Evolutionary conservation across 2,888 invertebrate species (phyloP).

Genomic region (Melanchra persicariae): DNA sequence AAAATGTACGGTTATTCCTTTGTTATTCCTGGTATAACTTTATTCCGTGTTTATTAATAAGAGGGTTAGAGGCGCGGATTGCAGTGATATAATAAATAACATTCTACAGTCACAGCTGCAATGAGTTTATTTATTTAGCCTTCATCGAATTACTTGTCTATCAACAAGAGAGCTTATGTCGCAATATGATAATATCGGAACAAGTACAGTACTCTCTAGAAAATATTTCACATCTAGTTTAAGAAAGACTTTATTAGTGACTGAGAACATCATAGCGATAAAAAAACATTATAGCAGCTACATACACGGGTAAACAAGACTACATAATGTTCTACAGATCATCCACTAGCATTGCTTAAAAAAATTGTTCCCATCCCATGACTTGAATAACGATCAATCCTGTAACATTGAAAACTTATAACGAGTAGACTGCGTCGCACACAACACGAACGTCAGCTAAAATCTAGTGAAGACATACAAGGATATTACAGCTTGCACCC

Average conservation of each 20-base stretch:
- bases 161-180: background rate
- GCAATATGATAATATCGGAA: background rate
- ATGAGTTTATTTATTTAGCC: background rate
- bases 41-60: no score
- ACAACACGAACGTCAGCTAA: background rate
- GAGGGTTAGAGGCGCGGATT: background rate
- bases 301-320: no score
- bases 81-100: background rate
- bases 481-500: constrained; percentile 8
- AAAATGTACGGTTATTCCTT: no score
- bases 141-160: background rate
- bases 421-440: background rate
- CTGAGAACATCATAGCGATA: no score
- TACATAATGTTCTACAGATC: background rate
- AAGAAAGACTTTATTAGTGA: background rate
- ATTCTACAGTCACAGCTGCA: background rate
- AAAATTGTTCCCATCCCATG: background rate
- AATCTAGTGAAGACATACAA: background rate
- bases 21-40: no score
- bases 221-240: background rate
- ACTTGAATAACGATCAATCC: background rate
- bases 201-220: background rate
- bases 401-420: background rate
- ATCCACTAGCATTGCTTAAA: no score
- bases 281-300: no score